phyloP scores from a whole-genome alignment of 2,797 vertebrate species.

The Novumbra hubbsi region DNA sequence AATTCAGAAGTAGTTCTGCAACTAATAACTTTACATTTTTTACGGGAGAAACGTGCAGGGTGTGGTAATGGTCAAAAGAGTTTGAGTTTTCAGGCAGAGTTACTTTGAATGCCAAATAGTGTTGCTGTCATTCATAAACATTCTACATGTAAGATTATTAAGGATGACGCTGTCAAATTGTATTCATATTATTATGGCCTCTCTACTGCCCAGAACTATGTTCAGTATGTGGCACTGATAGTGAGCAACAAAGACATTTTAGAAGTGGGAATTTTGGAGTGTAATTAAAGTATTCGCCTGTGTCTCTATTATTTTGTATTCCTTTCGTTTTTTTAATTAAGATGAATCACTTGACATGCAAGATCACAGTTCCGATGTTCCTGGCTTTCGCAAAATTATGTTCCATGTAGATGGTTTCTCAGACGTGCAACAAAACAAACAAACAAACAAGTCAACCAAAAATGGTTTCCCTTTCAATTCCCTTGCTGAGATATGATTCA shows the following conservation, averaged over 20 bases:
- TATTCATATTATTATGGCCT: slow-evolving; percentile 60
- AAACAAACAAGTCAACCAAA: slow-evolving; percentile 75
- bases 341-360: slow-evolving; percentile 78
- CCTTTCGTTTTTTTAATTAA: slow-evolving; percentile 69
- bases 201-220: neutral
- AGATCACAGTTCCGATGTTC: slow-evolving; percentile 77
- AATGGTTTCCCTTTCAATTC: slow-evolving; percentile 74
- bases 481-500: slow-evolving; percentile 73
- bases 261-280: slow-evolving; percentile 15
- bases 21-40: too few relatives aligned
- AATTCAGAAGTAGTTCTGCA: too few relatives aligned
- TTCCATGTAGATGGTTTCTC: slow-evolving; percentile 78
- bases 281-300: slow-evolving; percentile 37
- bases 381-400: slow-evolving; percentile 71
- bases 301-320: slow-evolving; percentile 19
- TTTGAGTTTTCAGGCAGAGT: too few relatives aligned
- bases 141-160: slow-evolving; percentile 27
- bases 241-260: slow-evolving; percentile 25
- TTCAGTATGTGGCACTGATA: neutral
- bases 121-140: too few relatives aligned
- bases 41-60: too few relatives aligned
- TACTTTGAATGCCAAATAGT: too few relatives aligned
- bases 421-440: slow-evolving; percentile 63
- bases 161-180: slow-evolving; percentile 50
- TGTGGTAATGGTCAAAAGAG: too few relatives aligned